Evolutionary conservation across 2,113 vertebrate species (phyloP).

Genomic region (Chaetodon auriga): DNA sequence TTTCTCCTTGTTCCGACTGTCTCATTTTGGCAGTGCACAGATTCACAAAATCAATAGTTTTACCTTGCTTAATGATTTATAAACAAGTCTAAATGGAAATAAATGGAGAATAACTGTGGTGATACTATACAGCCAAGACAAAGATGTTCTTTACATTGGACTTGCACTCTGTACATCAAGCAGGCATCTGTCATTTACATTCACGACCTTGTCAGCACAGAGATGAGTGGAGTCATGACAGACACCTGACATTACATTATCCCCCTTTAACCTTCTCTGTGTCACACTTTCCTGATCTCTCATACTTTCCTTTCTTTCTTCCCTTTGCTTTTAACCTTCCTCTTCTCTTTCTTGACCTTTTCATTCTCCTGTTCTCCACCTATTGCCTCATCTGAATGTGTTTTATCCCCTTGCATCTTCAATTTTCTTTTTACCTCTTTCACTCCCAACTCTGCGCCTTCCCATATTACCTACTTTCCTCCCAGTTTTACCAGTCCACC

Average conservation of each 20-base stretch:
- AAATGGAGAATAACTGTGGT: conserved; percentile 7
- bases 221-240: conserved; percentile 80
- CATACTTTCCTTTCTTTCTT: conserved; percentile 45
- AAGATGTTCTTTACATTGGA: conserved; percentile 62
- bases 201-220: conserved; percentile 76
- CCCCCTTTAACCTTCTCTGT: conserved; percentile 75
- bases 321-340: conserved; percentile 70
- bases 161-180: conserved; percentile 62
- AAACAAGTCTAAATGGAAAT: neutral
- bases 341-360: conserved; percentile 62
- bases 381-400: conserved; percentile 44
- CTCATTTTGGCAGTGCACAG: neutral
- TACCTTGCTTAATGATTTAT: neutral
- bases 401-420: conserved; percentile 46
- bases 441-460: neutral
- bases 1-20: neutral
- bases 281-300: conserved; percentile 49
- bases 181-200: conserved; percentile 76
- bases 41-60: neutral
- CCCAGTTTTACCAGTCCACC: neutral
- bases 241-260: conserved; percentile 80
- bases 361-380: conserved; percentile 22
- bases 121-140: neutral
- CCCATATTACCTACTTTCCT: neutral
- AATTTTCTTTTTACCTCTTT: neutral